Conservation (phyloP, 2,888 invertebrate species). For the Mamestra brassicae region DNA sequence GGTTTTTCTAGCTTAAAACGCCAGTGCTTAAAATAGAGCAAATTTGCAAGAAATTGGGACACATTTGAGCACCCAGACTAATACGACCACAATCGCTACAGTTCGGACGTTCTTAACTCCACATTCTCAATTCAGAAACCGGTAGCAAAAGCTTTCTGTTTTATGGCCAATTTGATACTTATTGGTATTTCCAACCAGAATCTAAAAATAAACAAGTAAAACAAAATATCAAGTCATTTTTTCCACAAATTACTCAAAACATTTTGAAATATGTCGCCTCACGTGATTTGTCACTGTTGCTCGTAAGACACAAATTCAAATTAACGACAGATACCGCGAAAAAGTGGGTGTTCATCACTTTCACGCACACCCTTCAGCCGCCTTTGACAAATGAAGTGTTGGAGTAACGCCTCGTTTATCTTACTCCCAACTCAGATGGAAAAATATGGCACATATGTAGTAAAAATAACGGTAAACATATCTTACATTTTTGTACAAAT, state of each 20-base stretch:
- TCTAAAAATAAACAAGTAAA: conserved; percentile 1
- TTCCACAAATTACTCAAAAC: conserved; percentile 19
- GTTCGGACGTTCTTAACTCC: no score
- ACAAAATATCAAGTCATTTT: not conserved
- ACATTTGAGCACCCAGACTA: no score
- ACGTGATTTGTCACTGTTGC: conserved; percentile 54
- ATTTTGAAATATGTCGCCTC: conserved; percentile 40
- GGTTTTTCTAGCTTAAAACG: no score
- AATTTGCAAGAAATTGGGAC: no score
- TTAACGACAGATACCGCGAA: conserved; percentile 59
- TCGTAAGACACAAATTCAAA: conserved; percentile 61
- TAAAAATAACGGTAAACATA: conserved; percentile 42
- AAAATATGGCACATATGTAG: conserved; percentile 51
- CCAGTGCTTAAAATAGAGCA: no score
- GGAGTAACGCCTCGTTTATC: conserved; percentile 63
- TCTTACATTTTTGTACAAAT: conserved; percentile 14
- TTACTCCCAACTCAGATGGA: conserved; percentile 57
- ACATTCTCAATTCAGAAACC: not conserved
- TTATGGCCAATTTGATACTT: not conserved
- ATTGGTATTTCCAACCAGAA: not conserved
- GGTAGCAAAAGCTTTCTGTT: not conserved
- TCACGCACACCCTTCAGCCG: conserved; percentile 56
- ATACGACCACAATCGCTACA: no score
- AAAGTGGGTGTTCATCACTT: conserved; percentile 64
- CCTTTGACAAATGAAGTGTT: conserved; percentile 65